phyloP scores from a whole-genome alignment of 1,140 invertebrate genomes.

The Cydia amplana region DNA sequence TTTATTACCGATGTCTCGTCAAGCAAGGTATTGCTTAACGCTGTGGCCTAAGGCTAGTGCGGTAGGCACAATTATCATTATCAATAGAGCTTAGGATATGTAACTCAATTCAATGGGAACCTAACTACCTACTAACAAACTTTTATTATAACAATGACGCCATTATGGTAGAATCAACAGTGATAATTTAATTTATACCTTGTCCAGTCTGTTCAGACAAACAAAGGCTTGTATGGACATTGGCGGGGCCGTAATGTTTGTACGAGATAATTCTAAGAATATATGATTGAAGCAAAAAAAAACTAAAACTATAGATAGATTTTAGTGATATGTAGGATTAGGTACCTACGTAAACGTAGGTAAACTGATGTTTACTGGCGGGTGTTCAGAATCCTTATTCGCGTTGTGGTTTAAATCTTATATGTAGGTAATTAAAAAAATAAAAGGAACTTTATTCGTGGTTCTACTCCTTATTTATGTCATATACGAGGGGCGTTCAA shows the following conservation, averaged over 20 bases:
- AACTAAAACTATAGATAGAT: neutral
- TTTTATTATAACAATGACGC: constrained; percentile 33
- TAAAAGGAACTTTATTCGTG: no score
- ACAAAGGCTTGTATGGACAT: constrained; percentile 15
- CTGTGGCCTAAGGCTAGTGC: no score
- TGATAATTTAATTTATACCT: constrained; percentile 32
- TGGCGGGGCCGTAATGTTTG: constrained; percentile 20
- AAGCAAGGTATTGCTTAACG: neutral
- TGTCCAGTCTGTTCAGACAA: constrained; percentile 10
- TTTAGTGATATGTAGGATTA: no score
- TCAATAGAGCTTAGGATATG: neutral
- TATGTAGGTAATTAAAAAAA: no score
- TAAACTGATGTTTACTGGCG: no score
- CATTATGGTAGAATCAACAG: constrained; percentile 16
- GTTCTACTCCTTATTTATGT: no score
- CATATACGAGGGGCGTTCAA: no score
- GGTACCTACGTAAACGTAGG: no score
- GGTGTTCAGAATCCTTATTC: no score
- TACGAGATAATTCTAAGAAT: neutral
- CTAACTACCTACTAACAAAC: neutral
- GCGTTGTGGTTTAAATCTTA: no score
- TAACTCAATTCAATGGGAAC: neutral
- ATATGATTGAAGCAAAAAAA: neutral
- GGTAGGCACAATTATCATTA: no score
- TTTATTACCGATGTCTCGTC: neutral